Evolutionary conservation across 2,888 invertebrate genomes (phyloP).

Genomic region (Pegoplata infirma): DNA sequence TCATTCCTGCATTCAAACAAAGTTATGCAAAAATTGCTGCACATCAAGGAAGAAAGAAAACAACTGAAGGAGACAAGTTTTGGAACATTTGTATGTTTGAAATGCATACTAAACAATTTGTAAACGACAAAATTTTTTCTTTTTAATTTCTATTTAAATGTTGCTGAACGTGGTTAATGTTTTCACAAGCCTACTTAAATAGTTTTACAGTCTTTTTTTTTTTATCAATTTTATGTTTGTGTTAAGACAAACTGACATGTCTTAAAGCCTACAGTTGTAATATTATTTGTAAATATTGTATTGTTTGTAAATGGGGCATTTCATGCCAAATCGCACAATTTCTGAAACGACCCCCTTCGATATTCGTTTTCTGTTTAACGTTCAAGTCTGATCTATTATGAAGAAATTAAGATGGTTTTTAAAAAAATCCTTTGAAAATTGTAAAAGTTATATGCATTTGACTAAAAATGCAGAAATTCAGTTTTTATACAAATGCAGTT

Average conservation of each 20-base stretch:
- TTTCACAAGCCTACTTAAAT: constrained; percentile 3
- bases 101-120: constrained; percentile 42
- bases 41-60: neutral
- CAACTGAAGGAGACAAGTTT: constrained; percentile 8
- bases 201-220: neutral
- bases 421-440: too few species aligned
- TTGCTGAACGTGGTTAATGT: constrained; percentile 1
- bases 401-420: too few species aligned
- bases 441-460: too few species aligned
- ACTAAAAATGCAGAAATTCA: too few species aligned
- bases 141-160: constrained; percentile 41
- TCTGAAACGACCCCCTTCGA: too few species aligned
- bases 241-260: constrained; percentile 1
- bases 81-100: neutral
- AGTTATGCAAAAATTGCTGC: neutral
- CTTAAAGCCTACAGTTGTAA: constrained; percentile 16
- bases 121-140: constrained; percentile 14
- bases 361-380: too few species aligned
- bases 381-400: too few species aligned
- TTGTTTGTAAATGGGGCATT: too few species aligned
- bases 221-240: neutral
- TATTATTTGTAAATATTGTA: neutral
- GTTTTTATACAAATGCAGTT: too few species aligned
- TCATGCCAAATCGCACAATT: too few species aligned
- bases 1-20: neutral